These are phyloP conservation scores for Zosterops japonicus DNA, from an alignment of 2,113 vertebrate species.

Conservation along the genomic window DNA sequence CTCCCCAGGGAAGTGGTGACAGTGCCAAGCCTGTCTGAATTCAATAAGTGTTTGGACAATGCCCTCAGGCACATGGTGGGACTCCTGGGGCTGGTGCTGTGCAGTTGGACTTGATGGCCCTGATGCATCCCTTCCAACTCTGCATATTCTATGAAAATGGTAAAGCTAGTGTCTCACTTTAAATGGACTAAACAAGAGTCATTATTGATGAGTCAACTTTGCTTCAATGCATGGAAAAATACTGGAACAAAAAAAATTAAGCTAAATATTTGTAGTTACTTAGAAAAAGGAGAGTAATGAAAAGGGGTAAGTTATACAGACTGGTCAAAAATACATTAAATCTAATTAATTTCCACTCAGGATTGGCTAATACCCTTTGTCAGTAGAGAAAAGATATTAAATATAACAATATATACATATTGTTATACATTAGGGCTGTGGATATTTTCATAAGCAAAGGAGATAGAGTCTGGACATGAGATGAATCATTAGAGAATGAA, in stretches of 20 bases:
- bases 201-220: neutral
- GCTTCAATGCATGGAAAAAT: slow-evolving; percentile 25
- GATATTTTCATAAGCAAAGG: neutral
- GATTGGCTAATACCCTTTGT: neutral
- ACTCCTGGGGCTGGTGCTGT: neutral
- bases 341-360: neutral
- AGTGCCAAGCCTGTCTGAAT: neutral
- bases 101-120: neutral
- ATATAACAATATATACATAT: neutral
- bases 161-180: neutral
- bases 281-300: neutral
- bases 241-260: neutral
- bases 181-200: neutral
- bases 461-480: neutral
- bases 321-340: neutral
- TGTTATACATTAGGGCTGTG: neutral
- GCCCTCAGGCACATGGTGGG: neutral
- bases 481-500: neutral
- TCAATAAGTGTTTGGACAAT: neutral
- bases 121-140: neutral
- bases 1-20: neutral
- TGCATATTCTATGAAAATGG: neutral
- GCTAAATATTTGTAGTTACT: neutral
- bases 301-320: neutral
- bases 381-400: neutral